Evolutionary conservation across 2,113 vertebrate species (phyloP).

Genomic region (Bothrops jararaca): DNA sequence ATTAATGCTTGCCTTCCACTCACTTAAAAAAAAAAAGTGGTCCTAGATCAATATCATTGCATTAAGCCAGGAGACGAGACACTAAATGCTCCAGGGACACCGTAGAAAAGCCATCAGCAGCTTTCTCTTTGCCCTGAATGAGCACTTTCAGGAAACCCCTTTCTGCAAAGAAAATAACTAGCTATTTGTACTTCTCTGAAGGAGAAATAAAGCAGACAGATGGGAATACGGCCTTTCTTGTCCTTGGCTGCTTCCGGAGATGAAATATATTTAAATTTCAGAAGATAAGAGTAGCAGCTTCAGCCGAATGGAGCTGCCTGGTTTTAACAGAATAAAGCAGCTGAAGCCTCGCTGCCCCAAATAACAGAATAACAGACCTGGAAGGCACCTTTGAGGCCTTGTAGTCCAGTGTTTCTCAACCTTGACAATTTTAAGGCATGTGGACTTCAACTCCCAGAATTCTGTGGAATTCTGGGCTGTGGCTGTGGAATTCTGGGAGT

Average conservation of each 20-base stretch:
- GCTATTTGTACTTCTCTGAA: constrained; percentile 14
- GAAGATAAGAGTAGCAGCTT: neutral
- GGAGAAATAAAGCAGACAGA: neutral
- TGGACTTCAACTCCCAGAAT: too few species aligned
- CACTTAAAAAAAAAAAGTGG: constrained; percentile 40
- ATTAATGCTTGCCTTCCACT: constrained; percentile 40
- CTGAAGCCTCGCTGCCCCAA: neutral
- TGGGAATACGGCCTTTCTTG: neutral
- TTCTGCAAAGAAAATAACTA: constrained; percentile 7
- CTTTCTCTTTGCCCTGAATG: constrained; percentile 19
- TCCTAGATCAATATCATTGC: constrained; percentile 44
- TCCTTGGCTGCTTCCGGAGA: neutral
- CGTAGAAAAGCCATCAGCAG: constrained; percentile 17
- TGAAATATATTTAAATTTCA: neutral
- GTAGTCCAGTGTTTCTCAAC: too few species aligned
- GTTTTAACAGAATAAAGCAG: neutral
- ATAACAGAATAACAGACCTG: neutral
- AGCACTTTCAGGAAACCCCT: constrained; percentile 32
- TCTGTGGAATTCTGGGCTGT: too few species aligned
- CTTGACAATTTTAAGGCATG: too few species aligned
- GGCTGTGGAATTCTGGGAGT: too few species aligned
- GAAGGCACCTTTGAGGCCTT: too few species aligned
- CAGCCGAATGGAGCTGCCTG: neutral
- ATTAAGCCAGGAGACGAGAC: constrained; percentile 45
- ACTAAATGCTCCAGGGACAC: constrained; percentile 38